Evolutionary conservation across 2,888 invertebrate species (phyloP), one percentile per base, ranked within the genome.

Genomic region (Teleiodes luculella): DNA sequence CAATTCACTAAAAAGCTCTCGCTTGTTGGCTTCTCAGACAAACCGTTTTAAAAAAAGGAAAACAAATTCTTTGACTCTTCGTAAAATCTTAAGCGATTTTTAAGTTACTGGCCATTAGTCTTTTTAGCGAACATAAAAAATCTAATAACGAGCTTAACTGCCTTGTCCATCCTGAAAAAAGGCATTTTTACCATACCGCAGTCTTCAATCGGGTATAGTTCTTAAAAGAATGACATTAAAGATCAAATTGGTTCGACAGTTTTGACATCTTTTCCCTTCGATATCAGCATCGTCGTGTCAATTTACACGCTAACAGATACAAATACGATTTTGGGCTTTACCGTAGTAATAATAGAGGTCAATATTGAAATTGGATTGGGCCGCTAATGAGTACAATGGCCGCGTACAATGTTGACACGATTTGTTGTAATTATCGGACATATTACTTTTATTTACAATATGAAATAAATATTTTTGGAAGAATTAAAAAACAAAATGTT

Each of bases 221-320:
- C 30, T 30, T 39, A 50, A 30, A 1, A 3, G 6, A n/a, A 30
- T 11, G 0, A 16, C 2, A 1, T 35, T 16, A 39, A 31, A 18
- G 48, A 18, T 16, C 20, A 31, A 39, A 39, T 11, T 39, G 18
- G 13, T n/a, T 37, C 10, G 7, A 39, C 2, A 39, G 18, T 8
- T n/a, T 37, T 13, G 7, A 39, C 2, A 39, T 30, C 41, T 52
- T 47, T n/a, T 35, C 46, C 51, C 36, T 59, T 55, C 20, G 43
- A 43, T 43, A 20, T 16, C 6, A 28, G 57, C 57, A 63, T 68
- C 67, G 68, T 63, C 48, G 57, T 58, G 52, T 58, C 62, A 61
- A 79, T 82, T 80, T 78, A 74, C 76, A 79, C 78, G 60, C 65
- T 69, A 66, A 78, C 57, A 57, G 67, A 63, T 70, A 69, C 62